phyloP scores from a whole-genome alignment of 1,140 invertebrate species.

The Mylabris phalerata region DNA sequence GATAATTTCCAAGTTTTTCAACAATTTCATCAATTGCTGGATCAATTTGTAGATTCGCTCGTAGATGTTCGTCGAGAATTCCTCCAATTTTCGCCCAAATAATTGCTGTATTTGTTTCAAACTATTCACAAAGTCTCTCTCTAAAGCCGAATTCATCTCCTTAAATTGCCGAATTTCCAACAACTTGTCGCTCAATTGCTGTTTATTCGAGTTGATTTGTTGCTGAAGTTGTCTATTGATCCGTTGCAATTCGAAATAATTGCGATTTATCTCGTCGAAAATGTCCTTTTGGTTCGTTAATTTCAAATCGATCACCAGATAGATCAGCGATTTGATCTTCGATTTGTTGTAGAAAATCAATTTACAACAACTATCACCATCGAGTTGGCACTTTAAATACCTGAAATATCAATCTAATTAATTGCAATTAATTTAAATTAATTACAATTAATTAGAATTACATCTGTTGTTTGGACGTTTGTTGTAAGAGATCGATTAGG shows the following conservation, averaged over 20 bases:
- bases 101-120: not conserved
- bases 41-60: not conserved
- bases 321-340: constrained; percentile 16
- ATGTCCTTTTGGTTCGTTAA: constrained; percentile 20
- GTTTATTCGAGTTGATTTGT: not conserved
- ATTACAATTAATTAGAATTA: not conserved
- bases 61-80: not conserved
- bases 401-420: not conserved
- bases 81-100: not conserved
- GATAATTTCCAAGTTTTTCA: constrained; percentile 6
- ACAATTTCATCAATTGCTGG: constrained; percentile 2
- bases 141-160: not conserved
- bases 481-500: constrained; percentile 16
- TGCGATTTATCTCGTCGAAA: constrained; percentile 15
- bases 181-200: not conserved
- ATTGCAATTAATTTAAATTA: not conserved
- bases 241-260: constrained; percentile 4
- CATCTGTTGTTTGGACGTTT: constrained; percentile 10
- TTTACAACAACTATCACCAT: not conserved
- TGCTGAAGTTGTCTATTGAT: constrained; percentile 4
- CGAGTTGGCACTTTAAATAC: constrained; percentile 15
- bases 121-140: constrained; percentile 4
- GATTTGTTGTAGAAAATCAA: constrained; percentile 19
- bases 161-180: constrained; percentile 2
- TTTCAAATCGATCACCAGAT: constrained; percentile 14